phyloP scores from a whole-genome alignment of 2,113 vertebrate genomes.

The Onychorhynchus coronatus region DNA sequence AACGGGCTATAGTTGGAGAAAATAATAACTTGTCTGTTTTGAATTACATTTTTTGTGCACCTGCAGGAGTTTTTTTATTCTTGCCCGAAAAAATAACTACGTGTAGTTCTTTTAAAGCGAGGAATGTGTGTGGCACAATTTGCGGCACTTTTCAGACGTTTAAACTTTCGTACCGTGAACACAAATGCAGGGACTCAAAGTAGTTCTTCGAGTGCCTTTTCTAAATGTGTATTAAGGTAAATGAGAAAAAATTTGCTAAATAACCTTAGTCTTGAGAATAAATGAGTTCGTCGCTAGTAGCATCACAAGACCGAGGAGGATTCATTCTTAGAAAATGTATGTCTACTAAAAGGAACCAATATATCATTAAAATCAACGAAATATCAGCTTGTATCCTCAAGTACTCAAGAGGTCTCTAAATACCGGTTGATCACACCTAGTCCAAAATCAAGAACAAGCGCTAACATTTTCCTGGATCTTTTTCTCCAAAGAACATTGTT shows the following conservation, averaged over 20 bases:
- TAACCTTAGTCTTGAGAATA: background rate
- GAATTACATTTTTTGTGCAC: background rate
- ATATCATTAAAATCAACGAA: background rate
- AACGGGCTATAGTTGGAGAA: background rate
- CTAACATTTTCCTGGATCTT: background rate
- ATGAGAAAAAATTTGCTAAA: constrained; percentile 11
- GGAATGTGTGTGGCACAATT: background rate
- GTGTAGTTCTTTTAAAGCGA: background rate
- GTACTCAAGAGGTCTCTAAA: background rate
- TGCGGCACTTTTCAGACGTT: background rate
- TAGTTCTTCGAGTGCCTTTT: background rate
- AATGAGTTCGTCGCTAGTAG: background rate
- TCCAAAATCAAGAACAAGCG: background rate
- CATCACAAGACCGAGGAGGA: background rate
- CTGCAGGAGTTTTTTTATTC: background rate
- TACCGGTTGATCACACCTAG: background rate
- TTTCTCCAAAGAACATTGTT: background rate
- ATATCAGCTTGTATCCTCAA: background rate
- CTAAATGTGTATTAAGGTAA: background rate
- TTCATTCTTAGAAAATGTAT: constrained; percentile 24
- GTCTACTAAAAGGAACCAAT: background rate
- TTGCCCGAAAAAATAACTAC: background rate
- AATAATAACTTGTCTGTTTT: background rate
- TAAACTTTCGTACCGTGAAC: background rate
- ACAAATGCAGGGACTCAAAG: background rate